These are phyloP conservation scores for Spea multiplicata DNA, from an alignment of 2,113 vertebrate species.

Conservation along the genomic window DNA sequence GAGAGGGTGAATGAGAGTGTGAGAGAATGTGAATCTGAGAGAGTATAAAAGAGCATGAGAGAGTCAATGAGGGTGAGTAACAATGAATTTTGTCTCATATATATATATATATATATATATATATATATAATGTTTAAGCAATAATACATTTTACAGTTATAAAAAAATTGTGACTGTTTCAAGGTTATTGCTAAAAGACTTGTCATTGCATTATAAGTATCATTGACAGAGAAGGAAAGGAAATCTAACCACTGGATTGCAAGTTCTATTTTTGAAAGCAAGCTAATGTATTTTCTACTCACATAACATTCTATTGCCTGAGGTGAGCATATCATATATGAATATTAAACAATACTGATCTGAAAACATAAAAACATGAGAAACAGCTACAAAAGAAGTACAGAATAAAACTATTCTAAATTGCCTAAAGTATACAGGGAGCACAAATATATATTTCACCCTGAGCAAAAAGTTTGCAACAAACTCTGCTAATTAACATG, in stretches of 20 bases:
- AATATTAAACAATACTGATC: constrained; percentile 38
- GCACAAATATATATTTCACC: too few relatives aligned
- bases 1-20: too few relatives aligned
- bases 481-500: too few relatives aligned
- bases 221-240: background rate
- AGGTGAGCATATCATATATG: constrained; percentile 29
- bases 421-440: background rate
- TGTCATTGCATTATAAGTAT: background rate
- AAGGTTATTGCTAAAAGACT: constrained; percentile 17
- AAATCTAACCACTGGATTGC: constrained; percentile 13
- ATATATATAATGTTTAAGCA: background rate
- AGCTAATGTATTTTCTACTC: constrained; percentile 28
- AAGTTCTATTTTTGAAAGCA: constrained; percentile 35
- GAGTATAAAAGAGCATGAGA: too few relatives aligned
- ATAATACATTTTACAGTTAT: background rate
- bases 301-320: constrained; percentile 28
- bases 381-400: background rate
- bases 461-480: too few relatives aligned
- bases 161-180: constrained; percentile 6
- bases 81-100: too few relatives aligned
- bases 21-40: too few relatives aligned
- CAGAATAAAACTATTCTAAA: background rate
- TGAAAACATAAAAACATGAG: constrained; percentile 7
- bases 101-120: too few relatives aligned
- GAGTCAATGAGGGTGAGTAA: too few relatives aligned